A percentile compares a stretch with the other conserved stretches of the same genome.
Evolutionary conservation across 2,797 vertebrate genomes (phyloP).

Genomic region (Ambastaia sidthimunki): DNA sequence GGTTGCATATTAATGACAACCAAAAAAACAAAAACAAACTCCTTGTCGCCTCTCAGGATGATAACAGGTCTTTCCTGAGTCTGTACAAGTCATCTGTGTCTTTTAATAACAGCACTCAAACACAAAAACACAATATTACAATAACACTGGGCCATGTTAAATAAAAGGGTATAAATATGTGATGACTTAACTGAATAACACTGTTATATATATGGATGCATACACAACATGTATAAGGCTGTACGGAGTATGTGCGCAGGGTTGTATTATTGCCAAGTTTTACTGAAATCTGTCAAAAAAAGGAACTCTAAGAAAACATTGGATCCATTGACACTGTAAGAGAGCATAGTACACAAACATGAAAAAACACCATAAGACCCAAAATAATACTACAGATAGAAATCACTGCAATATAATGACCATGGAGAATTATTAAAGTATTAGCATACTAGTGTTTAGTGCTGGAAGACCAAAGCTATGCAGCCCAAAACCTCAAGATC

Average conservation of each 20-base stretch:
- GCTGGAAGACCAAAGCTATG: constrained; percentile 34
- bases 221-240: constrained; percentile 78
- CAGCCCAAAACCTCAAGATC: constrained; percentile 8
- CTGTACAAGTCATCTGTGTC: constrained; percentile 27
- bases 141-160: constrained; percentile 54
- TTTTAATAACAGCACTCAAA: background rate
- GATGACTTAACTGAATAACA: constrained; percentile 64
- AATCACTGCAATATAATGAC: background rate
- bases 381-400: background rate
- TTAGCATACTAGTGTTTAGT: constrained; percentile 48
- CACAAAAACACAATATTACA: constrained; percentile 47
- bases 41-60: background rate
- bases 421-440: background rate
- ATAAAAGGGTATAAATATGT: constrained; percentile 62
- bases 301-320: constrained; percentile 70
- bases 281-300: constrained; percentile 82
- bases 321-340: background rate
- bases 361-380: background rate
- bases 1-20: background rate
- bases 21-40: background rate
- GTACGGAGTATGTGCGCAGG: constrained; percentile 78
- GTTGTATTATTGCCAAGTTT: constrained; percentile 85
- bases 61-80: constrained; percentile 46
- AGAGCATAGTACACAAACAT: background rate
- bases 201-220: constrained; percentile 41